Evolutionary conservation across 2,888 invertebrate species (phyloP).

Genomic region (Gasteruption jaculator): DNA sequence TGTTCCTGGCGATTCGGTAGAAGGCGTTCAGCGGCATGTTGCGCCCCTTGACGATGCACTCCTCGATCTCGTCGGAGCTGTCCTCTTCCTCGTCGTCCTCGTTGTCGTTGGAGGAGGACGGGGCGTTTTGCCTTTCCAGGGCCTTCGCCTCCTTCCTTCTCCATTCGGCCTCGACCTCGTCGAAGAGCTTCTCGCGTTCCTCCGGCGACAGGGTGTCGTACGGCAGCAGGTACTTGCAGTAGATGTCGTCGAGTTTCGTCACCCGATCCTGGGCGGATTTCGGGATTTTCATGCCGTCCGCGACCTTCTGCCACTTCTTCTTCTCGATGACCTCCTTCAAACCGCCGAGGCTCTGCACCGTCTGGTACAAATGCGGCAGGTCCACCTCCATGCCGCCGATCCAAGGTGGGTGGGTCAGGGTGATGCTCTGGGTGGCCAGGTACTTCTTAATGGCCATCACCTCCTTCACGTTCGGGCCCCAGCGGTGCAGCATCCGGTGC

Average conservation of each 20-base stretch:
- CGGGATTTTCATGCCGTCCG: conserved; percentile 82
- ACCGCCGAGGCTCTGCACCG: conserved; percentile 81
- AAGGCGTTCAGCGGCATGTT: conserved; percentile 78
- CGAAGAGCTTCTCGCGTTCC: conserved; percentile 70
- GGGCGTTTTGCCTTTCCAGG: conserved; percentile 46
- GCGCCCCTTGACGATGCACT: conserved; percentile 76
- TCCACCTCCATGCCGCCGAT: conserved; percentile 91
- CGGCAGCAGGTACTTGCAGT: conserved; percentile 85
- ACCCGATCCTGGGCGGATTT: conserved; percentile 75
- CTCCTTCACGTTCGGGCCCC: conserved; percentile 85
- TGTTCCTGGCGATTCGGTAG: conserved; percentile 76
- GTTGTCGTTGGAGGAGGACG: conserved; percentile 40
- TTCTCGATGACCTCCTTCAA: conserved; percentile 81
- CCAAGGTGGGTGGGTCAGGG: conserved; percentile 72
- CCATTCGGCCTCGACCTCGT: conserved; percentile 74
- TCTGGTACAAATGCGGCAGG: conserved; percentile 77
- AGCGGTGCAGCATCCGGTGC: conserved; percentile 79
- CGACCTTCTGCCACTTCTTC: conserved; percentile 84
- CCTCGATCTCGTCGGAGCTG: conserved; percentile 58
- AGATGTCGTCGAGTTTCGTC: conserved; percentile 81
- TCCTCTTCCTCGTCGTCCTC: conserved; percentile 53
- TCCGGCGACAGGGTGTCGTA: conserved; percentile 79
- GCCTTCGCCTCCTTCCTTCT: conserved; percentile 59
- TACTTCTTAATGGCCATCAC: conserved; percentile 80
- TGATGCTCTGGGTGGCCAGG: conserved; percentile 71